phyloP scores from a whole-genome alignment of 2,888 invertebrate genomes.

The Dynastes hyllus region DNA sequence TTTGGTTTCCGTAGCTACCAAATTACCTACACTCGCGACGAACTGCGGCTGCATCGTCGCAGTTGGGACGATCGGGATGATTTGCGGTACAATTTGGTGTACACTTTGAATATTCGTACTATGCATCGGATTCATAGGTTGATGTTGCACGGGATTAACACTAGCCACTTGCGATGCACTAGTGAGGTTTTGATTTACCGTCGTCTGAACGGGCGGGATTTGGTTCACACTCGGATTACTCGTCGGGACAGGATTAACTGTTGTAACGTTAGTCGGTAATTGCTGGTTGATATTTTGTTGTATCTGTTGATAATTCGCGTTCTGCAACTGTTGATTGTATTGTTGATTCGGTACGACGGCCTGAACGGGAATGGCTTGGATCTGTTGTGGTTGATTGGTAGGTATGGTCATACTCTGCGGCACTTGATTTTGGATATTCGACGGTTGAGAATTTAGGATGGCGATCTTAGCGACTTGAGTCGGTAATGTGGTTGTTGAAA shows the following conservation, averaged over 20 bases:
- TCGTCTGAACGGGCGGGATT: constrained; percentile 42
- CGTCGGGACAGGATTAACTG: constrained; percentile 45
- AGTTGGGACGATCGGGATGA: constrained; percentile 51
- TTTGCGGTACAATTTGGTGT: constrained; percentile 54
- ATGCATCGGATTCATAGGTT: constrained; percentile 38
- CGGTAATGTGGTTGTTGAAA: constrained; percentile 62
- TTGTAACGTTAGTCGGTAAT: constrained; percentile 31
- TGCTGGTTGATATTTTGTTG: constrained; percentile 36
- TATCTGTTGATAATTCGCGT: constrained; percentile 49
- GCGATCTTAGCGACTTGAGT: constrained; percentile 67
- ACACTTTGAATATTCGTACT: constrained; percentile 43
- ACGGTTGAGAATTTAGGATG: constrained; percentile 61
- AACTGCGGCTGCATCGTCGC: constrained; percentile 64
- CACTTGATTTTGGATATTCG: constrained; percentile 60
- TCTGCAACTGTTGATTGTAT: constrained; percentile 49
- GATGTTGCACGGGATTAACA: constrained; percentile 31
- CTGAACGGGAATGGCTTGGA: constrained; percentile 54
- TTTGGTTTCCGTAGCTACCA: constrained; percentile 61
- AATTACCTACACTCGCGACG: constrained; percentile 66
- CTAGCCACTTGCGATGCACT: constrained; percentile 52
- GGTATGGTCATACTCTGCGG: constrained; percentile 55
- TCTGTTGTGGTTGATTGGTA: constrained; percentile 45
- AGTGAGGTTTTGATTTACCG: constrained; percentile 42
- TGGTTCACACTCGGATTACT: constrained; percentile 44
- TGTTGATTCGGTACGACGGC: constrained; percentile 47